Base-by-base conservation (phyloP, 1,140 invertebrate species). In the Drosophila ercepeae region DNA sequence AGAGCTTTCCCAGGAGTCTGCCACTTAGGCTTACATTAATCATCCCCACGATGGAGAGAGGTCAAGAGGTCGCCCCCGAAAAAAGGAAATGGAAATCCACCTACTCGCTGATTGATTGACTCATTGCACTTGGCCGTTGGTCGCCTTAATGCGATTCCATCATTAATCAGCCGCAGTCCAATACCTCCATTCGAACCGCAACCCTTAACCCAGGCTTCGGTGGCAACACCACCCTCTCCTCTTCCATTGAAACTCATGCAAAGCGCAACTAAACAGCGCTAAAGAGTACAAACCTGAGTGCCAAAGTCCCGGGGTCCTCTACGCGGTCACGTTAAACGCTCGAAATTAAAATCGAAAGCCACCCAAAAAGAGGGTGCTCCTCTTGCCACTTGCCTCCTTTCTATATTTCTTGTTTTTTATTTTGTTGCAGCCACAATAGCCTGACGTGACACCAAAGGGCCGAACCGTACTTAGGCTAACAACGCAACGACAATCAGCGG, bases 381-480 rank as follows among this genome's bases (percentile, higher is more conserved):
- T 36, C 13, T 36, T 13, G 8, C 6, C 32, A 34, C n/a, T n/a
- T n/a, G n/a, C n/a, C n/a, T 21, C 4, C 4, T 21, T 21, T 21
- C 21, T 21, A 21, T 13, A 36, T 3, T 4, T 36, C 13, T 36
- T 36, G n/a, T 1, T 1, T 14, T 13, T 36, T 36, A 29, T 29
- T 19, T 9, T 55, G 69, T 36, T 54, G 51, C 70, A 45, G 34
- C 52, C 60, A 70, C 55, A 65, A 67, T 77, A 44, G 59, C 58
- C 52, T 78, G 77, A 77, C 82, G 84, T 88, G 82, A 86, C 82
- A 86, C 82, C 82, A 82, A 86, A 81, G 70, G 64, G 68, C 76
- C 65, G 76, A 70, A 57, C 81, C 75, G 72, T 79, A 84, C 71
- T 84, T 84, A 86, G 57, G 53, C 73, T 44, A 86, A 77, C 76